Evolutionary conservation across 2,113 vertebrate genomes (phyloP).

Genomic region (Triplophysa rosa): DNA sequence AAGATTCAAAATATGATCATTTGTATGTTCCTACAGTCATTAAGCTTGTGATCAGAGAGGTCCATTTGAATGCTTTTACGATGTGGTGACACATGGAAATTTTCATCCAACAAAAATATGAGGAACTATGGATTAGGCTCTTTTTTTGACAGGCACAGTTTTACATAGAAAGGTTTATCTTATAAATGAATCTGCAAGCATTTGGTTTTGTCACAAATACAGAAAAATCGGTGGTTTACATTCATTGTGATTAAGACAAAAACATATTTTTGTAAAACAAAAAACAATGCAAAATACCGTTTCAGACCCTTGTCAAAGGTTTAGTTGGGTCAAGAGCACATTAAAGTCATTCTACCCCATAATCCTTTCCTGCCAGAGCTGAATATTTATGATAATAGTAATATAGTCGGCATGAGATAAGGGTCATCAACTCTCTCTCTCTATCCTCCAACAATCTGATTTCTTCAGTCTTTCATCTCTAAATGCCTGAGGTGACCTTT

Average conservation of each 20-base stretch:
- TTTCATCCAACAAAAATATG: conserved; percentile 1
- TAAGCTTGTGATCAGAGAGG: not conserved
- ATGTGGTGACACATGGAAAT: not conserved
- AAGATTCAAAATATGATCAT: not conserved
- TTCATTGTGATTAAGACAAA: not conserved
- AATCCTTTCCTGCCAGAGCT: not conserved
- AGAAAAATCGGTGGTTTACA: not conserved
- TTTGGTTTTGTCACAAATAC: not conserved
- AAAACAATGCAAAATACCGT: not conserved
- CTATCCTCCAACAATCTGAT: not conserved
- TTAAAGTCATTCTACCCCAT: conserved; percentile 28
- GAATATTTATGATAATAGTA: conserved; percentile 18
- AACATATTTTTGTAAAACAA: not conserved
- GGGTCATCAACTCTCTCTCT: conserved; percentile 31
- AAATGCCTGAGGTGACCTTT: conserved; percentile 16
- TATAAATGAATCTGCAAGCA: not conserved
- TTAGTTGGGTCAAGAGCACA: conserved; percentile 25
- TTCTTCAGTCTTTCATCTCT: not conserved
- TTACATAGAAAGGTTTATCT: not conserved
- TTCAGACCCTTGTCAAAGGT: not conserved
- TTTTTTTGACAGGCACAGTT: not conserved
- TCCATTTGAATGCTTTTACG: not conserved
- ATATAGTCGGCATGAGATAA: conserved; percentile 12
- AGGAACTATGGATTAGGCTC: not conserved
- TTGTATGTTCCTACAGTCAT: not conserved